Evolutionary conservation across 2,888 invertebrate genomes (phyloP), one percentile per base, ranked within the genome.

Genomic region (Sipunculus nudus): DNA sequence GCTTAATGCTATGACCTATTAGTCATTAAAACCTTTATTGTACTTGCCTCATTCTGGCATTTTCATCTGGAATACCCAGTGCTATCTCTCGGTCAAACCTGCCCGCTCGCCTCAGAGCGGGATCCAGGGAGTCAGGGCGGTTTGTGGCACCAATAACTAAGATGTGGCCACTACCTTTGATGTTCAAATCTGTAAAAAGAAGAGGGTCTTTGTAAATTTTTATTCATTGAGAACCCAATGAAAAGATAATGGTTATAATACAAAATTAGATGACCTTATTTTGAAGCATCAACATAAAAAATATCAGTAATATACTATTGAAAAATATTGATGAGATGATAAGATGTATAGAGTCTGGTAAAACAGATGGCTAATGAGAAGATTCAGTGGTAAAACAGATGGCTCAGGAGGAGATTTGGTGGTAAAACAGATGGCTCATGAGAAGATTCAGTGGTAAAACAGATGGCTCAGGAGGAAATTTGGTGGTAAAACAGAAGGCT

Each of bases 141-240:
- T 94, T 96, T 35, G 98, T 97, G 0, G 98, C 96, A n/a, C 95
- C 98, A 75, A 99, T 89, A 19, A 99, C 90, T 61, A 97, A 82
- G 1, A 94, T 78, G 60, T 77, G 77, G 6, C 70, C 66, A 28
- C 59, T 64, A 26, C 68, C 56, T 39, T 71, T 73, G 8, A 54
- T 65, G 56, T 73, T 74, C 52, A 81, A 68, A 63, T 80, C 79
- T 79, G 55, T 25, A 71, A 62, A 41, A 8, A 8, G 26, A 13
- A 8, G 19, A 16, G 16, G 19, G 43, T 16, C 16, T 8, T 43
- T 21, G 13, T 13, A 16, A 13, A 21, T 13, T 6, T 40, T 40
- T 40, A 40, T 40, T 6, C 8, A 31, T 43, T 26, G n/a, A 19
- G 28, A 3, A 23, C 13, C 25, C 32, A 23, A 41, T 21, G 39